Evolutionary conservation across 1,140 invertebrate genomes (phyloP).

Genomic region (Psilanteris sp.): DNA sequence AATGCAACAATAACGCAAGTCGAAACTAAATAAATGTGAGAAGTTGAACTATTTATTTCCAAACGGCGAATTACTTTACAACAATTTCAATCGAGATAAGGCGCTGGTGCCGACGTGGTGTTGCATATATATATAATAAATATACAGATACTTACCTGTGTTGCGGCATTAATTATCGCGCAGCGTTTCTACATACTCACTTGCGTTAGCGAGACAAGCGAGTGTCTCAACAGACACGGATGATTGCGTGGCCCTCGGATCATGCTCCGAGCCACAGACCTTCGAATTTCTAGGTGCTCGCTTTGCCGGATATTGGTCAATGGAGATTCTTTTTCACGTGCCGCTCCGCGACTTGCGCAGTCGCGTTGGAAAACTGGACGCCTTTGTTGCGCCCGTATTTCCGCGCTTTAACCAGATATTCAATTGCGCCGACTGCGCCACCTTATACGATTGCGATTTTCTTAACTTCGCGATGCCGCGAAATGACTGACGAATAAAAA

Average conservation of each 20-base stretch:
- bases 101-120: constrained; percentile 1
- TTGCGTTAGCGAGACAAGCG: constrained; percentile 45
- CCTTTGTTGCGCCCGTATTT: too few relatives aligned
- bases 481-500: too few relatives aligned
- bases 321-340: constrained; percentile 49
- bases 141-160: constrained; percentile 26
- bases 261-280: constrained; percentile 56
- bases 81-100: constrained; percentile 47
- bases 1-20: too few relatives aligned
- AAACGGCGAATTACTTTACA: constrained; percentile 29
- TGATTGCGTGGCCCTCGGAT: constrained; percentile 68
- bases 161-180: constrained; percentile 47
- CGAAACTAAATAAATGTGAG: constrained; percentile 18
- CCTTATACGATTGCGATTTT: too few relatives aligned
- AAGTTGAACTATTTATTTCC: constrained; percentile 14
- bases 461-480: too few relatives aligned
- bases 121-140: constrained; percentile 26
- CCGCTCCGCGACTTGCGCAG: constrained; percentile 25
- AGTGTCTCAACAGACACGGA: constrained; percentile 62
- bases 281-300: constrained; percentile 68
- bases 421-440: too few relatives aligned
- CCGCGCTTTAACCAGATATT: too few relatives aligned
- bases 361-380: constrained; percentile 21
- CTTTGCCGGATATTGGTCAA: constrained; percentile 70
- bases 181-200: constrained; percentile 53